Evolutionary conservation across 2,797 vertebrate species (phyloP).

Genomic region (Falco rusticolus): DNA sequence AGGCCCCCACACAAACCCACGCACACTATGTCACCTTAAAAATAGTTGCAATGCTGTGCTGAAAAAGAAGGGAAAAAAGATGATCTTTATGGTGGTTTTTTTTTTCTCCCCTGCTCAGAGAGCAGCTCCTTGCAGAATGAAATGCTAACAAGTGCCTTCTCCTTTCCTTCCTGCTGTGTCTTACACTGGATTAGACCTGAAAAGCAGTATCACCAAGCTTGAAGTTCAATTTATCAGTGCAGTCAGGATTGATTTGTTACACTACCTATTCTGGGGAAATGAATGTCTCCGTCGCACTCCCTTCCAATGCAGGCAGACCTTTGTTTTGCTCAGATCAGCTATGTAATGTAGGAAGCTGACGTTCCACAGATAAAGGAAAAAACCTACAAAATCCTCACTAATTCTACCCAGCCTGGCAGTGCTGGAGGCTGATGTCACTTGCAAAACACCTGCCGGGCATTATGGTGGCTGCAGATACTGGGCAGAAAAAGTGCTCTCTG

Average conservation of each 20-base stretch:
- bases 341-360: slow-evolving; percentile 65
- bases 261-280: slow-evolving; percentile 37
- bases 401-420: slow-evolving; percentile 16
- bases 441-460: background rate
- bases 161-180: slow-evolving; percentile 55
- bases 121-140: slow-evolving; percentile 42
- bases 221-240: slow-evolving; percentile 65
- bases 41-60: background rate
- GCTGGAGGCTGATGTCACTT: slow-evolving; percentile 8
- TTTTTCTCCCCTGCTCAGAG: background rate
- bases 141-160: slow-evolving; percentile 52
- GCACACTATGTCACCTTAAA: background rate
- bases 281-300: slow-evolving; percentile 44
- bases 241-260: slow-evolving; percentile 64
- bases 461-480: background rate
- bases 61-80: background rate
- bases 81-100: background rate
- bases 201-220: slow-evolving; percentile 59
- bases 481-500: background rate
- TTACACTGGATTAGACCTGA: slow-evolving; percentile 62
- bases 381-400: slow-evolving; percentile 36
- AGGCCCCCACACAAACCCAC: no score
- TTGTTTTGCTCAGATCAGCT: slow-evolving; percentile 67
- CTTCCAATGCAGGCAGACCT: slow-evolving; percentile 53
- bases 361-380: slow-evolving; percentile 54